Evolutionary conservation across 2,888 invertebrate species (phyloP), one percentile per base, ranked within the genome.

Genomic region (Labia minor): DNA sequence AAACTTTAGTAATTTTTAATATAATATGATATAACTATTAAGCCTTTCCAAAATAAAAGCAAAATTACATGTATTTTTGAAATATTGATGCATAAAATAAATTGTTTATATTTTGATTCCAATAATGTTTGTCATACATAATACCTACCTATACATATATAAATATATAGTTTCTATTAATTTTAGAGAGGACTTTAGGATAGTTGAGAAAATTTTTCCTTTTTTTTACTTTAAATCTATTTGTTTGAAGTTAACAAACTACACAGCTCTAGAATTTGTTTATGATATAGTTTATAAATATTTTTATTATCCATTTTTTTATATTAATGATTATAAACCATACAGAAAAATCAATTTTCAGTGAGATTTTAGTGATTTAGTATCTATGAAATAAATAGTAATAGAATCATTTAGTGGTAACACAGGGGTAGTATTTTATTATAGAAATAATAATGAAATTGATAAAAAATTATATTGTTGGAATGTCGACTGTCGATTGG

Each of bases 401-500:
- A 49, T 10, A 49, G 2, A n/a, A 49, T 49, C 4, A 8, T 26
- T 49, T 49, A 49, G 49, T 49, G 49, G 49, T 49, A 49, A 49
- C 49, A 49, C 49, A 49, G 49, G 49, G 49, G 49, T 49, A 49
- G 49, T 10, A 49, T 49, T 49, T 49, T n/a, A n/a, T 49, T 49
- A 49, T 49, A 49, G 3, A 49, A 3, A 49, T n/a, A n/a, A 8
- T 8, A 8, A n/a, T 49, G 14, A 49, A 49, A 8, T 10, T 49
- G 3, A 49, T 26, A 26, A 26, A 6, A 26, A 26, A 26, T 26
- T 26, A 26, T 6, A 26, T 6, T 26, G 26, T 26, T 26, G 3
- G 49, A 49, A 49, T 49, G 49, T 16, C 14, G 49, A 49, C 49
- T 49, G 49, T 49, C n/a, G 26, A 6, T 26, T 3, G 26, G 26